Percentiles rank a stretch among this genome's conserved stretches.
Evolutionary conservation across 2,113 vertebrate genomes (phyloP).

Genomic region (Vombatus ursinus): DNA sequence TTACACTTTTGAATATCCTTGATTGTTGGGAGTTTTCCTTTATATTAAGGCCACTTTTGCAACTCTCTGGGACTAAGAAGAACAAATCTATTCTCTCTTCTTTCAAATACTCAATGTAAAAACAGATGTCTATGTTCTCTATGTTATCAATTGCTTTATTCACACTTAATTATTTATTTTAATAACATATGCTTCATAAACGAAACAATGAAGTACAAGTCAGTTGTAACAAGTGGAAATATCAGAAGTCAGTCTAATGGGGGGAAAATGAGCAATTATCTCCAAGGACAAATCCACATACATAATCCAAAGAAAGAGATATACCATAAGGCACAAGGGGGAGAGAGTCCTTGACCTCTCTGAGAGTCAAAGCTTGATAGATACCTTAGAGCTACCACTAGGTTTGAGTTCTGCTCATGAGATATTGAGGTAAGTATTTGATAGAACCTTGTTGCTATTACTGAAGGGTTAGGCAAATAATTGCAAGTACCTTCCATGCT

Average conservation of each 20-base stretch:
- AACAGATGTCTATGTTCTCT: no score
- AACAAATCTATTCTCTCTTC: neutral
- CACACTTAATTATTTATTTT: neutral
- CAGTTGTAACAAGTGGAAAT: neutral
- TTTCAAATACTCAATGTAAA: neutral
- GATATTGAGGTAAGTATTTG: neutral
- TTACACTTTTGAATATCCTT: neutral
- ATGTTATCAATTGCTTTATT: no score
- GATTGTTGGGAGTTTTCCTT: neutral
- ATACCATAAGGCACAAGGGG: no score
- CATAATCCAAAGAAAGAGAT: neutral
- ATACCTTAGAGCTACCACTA: neutral
- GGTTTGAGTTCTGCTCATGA: neutral
- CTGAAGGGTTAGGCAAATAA: neutral
- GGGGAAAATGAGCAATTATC: neutral
- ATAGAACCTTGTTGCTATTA: neutral
- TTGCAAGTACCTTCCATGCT: neutral
- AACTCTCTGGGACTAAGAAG: neutral
- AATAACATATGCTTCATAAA: neutral
- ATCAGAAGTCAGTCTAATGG: neutral
- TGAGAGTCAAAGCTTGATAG: neutral
- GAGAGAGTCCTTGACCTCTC: neutral
- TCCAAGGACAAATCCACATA: neutral
- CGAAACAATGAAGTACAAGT: neutral
- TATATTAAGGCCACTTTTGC: no score